Conservation (phyloP, 2,888 invertebrate genomes). For the Peribatodes rhomboidaria region DNA sequence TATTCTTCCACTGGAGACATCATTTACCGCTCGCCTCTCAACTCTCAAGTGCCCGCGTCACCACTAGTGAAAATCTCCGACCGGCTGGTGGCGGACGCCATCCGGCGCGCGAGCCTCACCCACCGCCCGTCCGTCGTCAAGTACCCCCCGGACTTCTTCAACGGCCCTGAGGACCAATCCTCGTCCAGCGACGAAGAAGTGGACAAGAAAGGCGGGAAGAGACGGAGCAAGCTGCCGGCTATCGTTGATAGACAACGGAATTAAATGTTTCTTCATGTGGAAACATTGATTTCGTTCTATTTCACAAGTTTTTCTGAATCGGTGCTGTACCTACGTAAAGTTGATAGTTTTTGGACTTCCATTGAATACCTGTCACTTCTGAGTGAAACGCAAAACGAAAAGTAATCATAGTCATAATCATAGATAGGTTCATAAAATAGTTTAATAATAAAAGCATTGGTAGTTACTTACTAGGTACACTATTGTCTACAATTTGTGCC, state of each 20-base stretch:
- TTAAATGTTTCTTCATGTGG: too few relatives aligned
- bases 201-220: slow-evolving; percentile 53
- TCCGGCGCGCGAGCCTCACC: slow-evolving; percentile 75
- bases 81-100: slow-evolving; percentile 76
- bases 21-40: slow-evolving; percentile 60
- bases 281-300: too few relatives aligned
- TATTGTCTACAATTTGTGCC: background rate
- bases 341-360: too few relatives aligned
- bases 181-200: slow-evolving; percentile 73
- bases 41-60: slow-evolving; percentile 57
- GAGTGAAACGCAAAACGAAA: too few relatives aligned
- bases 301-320: too few relatives aligned
- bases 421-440: background rate
- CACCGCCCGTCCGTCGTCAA: slow-evolving; percentile 73
- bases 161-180: slow-evolving; percentile 65
- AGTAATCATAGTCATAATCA: background rate
- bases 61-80: slow-evolving; percentile 71
- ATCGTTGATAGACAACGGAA: slow-evolving; percentile 11
- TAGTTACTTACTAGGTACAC: background rate
- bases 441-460: background rate
- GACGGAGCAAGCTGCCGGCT: slow-evolving; percentile 42
- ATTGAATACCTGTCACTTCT: too few relatives aligned
- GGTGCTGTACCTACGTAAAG: too few relatives aligned
- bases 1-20: slow-evolving; percentile 66
- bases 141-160: slow-evolving; percentile 78